Base-by-base conservation (phyloP, 2,888 invertebrate species). In the Cephus spinipes region DNA sequence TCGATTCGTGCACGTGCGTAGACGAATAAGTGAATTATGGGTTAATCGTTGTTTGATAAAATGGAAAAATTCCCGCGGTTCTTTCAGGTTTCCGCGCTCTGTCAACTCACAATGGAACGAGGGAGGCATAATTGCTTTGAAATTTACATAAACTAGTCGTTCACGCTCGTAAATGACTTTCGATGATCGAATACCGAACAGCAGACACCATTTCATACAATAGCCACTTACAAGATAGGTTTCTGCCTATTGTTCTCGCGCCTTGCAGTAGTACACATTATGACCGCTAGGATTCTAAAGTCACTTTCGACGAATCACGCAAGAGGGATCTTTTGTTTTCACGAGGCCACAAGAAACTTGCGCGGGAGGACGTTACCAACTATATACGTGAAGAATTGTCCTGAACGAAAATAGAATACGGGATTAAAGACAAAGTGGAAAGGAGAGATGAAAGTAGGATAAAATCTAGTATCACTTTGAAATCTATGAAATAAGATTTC, bases 131-230 rank as follows among this genome's bases (percentile, higher is more conserved):
- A 23, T 75, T 77, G 34, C 34, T 77, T 55, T 32, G 33, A 68
- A 69, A 77, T 40, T 73, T 77, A 33, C 77, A 69, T 77, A 74
- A 77, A 74, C 35, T 35, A 55, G 23, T 34, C 12, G 31, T 74
- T 77, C 23, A 69, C 35, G 74, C 31, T n/a, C 34, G 73, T 35
- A 73, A 77, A 74, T 74, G 30, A 74, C 77, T 77, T 77, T 77
- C 77, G 77, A 77, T 77, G 68, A 71, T 77, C 69, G 12, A 71
- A 55, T 55, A 55, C 55, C 55, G 55, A 55, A 55, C 55, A 55
- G 23, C 55, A 55, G 55, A 55, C 55, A 23, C 55, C 23, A 55
- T 55, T 55, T 55, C 55, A 55, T 23, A 55, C 55, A 55, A 55
- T 55, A 55, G 55, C 55, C 23, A 55, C 23, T 55, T 55, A 55